Conservation (phyloP, 53 echinoderm and acorn worm species). For the Stichopus horrens region DNA sequence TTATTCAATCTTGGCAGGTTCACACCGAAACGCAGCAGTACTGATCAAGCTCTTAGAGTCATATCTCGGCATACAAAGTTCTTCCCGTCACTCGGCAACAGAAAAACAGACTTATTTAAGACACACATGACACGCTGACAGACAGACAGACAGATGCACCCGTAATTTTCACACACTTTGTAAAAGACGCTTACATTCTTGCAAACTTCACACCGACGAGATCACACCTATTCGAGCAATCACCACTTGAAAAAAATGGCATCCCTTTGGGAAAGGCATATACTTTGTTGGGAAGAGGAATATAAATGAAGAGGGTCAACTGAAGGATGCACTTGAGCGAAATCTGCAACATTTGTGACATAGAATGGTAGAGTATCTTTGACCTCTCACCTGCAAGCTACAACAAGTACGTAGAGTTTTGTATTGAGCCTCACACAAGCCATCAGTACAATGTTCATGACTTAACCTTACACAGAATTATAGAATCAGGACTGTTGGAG, state of each 20-base stretch:
- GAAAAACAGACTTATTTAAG: background rate
- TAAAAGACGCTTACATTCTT: background rate
- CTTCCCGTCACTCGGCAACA: background rate
- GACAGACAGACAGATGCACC: constrained; percentile 11
- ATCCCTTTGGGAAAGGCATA: background rate
- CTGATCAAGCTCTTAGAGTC: constrained; percentile 28
- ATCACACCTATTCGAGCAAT: too few species aligned
- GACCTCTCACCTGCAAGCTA: too few species aligned
- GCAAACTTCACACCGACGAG: background rate
- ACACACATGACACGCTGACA: background rate
- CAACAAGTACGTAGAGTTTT: too few species aligned
- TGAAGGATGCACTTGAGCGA: too few species aligned
- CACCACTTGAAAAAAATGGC: background rate
- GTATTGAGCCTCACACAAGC: too few species aligned
- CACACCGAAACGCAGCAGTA: constrained; percentile 32
- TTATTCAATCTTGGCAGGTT: constrained; percentile 19
- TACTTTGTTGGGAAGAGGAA: too few species aligned
- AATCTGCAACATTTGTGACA: too few species aligned
- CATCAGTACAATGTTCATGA: too few species aligned
- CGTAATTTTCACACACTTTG: constrained; percentile 21
- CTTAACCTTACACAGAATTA: too few species aligned
- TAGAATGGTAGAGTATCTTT: too few species aligned
- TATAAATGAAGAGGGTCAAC: too few species aligned
- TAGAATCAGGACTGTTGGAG: too few species aligned
- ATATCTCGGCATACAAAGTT: background rate